A percentile compares a stretch with the other conserved stretches of the same genome.
phyloP scores from a whole-genome alignment of 2,113 vertebrate species.

The Pao palembangensis region DNA sequence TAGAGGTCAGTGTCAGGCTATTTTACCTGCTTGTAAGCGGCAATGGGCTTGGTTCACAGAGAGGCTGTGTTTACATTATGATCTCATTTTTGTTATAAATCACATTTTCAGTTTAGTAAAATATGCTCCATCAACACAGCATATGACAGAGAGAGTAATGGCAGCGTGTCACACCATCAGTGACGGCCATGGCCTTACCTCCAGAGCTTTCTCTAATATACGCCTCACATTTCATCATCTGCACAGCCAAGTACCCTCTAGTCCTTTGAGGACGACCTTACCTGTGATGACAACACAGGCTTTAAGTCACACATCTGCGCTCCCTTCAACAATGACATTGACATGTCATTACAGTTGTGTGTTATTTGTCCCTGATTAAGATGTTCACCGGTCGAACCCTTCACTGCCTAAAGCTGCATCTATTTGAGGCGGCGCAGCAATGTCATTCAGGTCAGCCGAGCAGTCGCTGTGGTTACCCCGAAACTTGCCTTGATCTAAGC shows the following conservation, averaged over 20 bases:
- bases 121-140: background rate
- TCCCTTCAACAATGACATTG: slow-evolving; percentile 19
- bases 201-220: slow-evolving; percentile 9
- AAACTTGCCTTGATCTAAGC: slow-evolving; percentile 34
- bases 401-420: slow-evolving; percentile 13
- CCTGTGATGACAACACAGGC: slow-evolving; percentile 17
- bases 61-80: slow-evolving; percentile 45
- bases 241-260: slow-evolving; percentile 8
- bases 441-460: slow-evolving; percentile 55
- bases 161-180: background rate
- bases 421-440: slow-evolving; percentile 15
- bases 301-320: slow-evolving; percentile 25
- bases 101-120: background rate
- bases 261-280: slow-evolving; percentile 20
- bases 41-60: slow-evolving; percentile 30
- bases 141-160: slow-evolving; percentile 10
- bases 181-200: slow-evolving; percentile 8
- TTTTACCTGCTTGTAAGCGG: slow-evolving; percentile 9
- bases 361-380: slow-evolving; percentile 7
- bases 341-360: slow-evolving; percentile 12
- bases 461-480: slow-evolving; percentile 48
- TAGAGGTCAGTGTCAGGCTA: slow-evolving; percentile 54
- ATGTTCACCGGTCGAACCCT: slow-evolving; percentile 7
- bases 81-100: slow-evolving; percentile 11
- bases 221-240: background rate